A percentile compares a stretch with the other conserved stretches of the same genome.
Conservation (phyloP, 2,888 invertebrate species). For the Aporophyla lueneburgensis region DNA sequence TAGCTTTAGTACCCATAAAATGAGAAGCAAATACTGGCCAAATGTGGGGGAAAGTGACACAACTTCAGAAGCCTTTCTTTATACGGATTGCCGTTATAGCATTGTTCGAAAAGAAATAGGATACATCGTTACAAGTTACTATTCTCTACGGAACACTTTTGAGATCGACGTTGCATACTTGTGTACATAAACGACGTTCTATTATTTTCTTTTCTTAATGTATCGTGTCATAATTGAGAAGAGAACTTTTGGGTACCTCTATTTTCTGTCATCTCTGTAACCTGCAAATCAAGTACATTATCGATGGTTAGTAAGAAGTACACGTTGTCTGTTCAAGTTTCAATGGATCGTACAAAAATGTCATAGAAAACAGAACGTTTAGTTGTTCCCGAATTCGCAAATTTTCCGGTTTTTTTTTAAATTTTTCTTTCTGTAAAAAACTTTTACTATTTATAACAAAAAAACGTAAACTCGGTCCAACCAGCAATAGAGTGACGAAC, state of each 20-base stretch:
- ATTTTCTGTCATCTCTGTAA: not conserved
- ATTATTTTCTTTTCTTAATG: too few relatives aligned
- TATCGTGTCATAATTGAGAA: not conserved
- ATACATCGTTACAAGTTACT: not conserved
- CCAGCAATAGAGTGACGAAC: too few relatives aligned
- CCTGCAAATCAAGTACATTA: not conserved
- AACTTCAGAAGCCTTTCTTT: not conserved
- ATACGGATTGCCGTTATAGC: not conserved
- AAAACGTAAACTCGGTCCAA: too few relatives aligned
- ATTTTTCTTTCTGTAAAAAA: too few relatives aligned
- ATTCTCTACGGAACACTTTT: not conserved
- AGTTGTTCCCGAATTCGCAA: too few relatives aligned
- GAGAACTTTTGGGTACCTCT: not conserved
- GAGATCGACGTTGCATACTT: not conserved
- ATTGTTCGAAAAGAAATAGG: not conserved
- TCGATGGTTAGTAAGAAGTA: not conserved
- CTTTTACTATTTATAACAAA: too few relatives aligned
- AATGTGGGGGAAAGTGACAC: not conserved
- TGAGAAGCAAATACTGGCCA: not conserved
- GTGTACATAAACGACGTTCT: too few relatives aligned
- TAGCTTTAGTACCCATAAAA: not conserved
- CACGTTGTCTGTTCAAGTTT: too few relatives aligned
- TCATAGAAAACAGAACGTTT: too few relatives aligned
- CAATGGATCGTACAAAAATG: too few relatives aligned
- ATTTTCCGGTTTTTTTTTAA: too few relatives aligned